Percentiles rank a stretch among this genome's conserved stretches.
These are phyloP conservation scores for Adelges cooleyi DNA, from an alignment of 1,140 invertebrate species.

Conservation along the genomic window DNA sequence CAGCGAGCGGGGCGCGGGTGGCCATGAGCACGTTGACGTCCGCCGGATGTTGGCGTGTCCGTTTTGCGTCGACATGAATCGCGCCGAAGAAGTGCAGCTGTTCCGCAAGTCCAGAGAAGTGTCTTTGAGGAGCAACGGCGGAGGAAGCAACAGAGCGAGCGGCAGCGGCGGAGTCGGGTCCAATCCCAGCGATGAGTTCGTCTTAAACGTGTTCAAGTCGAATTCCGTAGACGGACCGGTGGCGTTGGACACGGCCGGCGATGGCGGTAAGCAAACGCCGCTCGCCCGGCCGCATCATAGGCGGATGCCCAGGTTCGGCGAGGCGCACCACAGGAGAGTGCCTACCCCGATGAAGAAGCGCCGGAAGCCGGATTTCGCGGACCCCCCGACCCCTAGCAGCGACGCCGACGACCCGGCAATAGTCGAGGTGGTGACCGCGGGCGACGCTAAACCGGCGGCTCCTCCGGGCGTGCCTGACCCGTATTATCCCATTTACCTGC, in stretches of 20 bases:
- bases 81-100: conserved; percentile 48
- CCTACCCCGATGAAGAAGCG: conserved; percentile 47
- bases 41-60: conserved; percentile 25
- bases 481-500: conserved; percentile 53
- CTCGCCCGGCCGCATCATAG: conserved; percentile 13
- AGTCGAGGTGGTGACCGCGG: conserved; percentile 36
- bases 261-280: neutral
- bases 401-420: conserved; percentile 35
- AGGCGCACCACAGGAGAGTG: conserved; percentile 47
- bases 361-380: conserved; percentile 36
- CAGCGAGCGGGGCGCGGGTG: neutral
- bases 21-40: conserved; percentile 9
- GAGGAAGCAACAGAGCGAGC: neutral
- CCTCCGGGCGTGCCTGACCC: conserved; percentile 46
- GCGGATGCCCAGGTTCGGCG: conserved; percentile 42
- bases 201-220: neutral
- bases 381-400: conserved; percentile 32
- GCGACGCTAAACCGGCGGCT: conserved; percentile 40
- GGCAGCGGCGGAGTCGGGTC: neutral
- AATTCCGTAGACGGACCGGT: neutral
- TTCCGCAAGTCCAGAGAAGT: conserved; percentile 47
- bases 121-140: neutral
- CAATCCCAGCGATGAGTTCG: neutral
- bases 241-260: neutral
- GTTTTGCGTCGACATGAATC: conserved; percentile 42